Evolutionary conservation across 2,797 vertebrate species (phyloP).

Genomic region (Myotis pilosus): DNA sequence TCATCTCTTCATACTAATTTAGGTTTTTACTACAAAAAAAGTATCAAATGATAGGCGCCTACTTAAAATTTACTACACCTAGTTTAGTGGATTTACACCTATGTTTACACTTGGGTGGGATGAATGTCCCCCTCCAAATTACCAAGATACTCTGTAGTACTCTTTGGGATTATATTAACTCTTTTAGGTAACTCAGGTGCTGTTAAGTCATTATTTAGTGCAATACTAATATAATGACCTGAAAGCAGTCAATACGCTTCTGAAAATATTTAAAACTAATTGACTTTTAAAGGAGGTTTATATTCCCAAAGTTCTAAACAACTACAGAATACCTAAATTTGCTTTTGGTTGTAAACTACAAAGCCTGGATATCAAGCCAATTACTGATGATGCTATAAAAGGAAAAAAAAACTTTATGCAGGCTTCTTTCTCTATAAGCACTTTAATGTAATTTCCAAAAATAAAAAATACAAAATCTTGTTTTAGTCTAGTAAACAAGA

Average conservation of each 20-base stretch:
- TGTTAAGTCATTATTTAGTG: neutral
- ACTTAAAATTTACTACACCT: constrained; percentile 5
- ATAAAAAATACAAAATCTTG: neutral
- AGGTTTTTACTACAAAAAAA: constrained; percentile 1
- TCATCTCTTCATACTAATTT: constrained; percentile 18
- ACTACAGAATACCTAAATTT: constrained; percentile 18
- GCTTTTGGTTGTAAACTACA: constrained; percentile 11
- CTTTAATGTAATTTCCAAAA: neutral
- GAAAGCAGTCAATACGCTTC: neutral
- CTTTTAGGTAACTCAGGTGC: neutral
- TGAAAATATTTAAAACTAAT: neutral
- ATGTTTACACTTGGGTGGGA: neutral
- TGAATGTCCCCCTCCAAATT: neutral
- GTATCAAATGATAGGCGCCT: neutral
- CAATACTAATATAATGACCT: neutral
- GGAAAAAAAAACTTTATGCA: neutral
- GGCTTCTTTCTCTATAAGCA: neutral
- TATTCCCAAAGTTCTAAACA: constrained; percentile 26
- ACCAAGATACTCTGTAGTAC: neutral
- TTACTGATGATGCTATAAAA: neutral
- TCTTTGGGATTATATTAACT: neutral
- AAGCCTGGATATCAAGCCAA: neutral
- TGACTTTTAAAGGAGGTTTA: neutral
- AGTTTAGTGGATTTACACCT: neutral
- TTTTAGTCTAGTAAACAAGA: constrained; percentile 36